Conservation (phyloP, 2,797 vertebrate species). For the Prunella strophiata region DNA sequence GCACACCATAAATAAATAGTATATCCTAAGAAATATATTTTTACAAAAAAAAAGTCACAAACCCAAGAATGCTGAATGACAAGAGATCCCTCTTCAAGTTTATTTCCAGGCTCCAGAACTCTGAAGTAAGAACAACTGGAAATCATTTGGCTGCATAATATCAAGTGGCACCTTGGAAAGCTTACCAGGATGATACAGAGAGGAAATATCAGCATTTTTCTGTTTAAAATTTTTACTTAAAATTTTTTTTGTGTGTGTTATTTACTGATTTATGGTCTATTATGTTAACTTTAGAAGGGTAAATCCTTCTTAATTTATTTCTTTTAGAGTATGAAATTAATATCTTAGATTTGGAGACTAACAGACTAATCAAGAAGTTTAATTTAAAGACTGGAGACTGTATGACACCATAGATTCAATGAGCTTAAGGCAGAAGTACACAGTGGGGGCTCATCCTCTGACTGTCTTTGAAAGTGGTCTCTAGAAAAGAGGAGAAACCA, state of each 20-base stretch:
- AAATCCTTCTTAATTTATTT: background rate
- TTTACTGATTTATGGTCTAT: background rate
- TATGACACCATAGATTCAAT: background rate
- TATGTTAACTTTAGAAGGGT: background rate
- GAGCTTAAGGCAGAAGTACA: background rate
- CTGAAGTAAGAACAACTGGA: background rate
- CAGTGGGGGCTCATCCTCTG: background rate
- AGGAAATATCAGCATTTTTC: background rate
- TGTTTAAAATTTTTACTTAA: background rate
- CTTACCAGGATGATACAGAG: background rate
- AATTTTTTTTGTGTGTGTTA: rapidly evolving
- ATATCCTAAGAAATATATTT: background rate
- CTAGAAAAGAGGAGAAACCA: background rate
- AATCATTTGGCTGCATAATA: background rate
- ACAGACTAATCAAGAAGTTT: background rate
- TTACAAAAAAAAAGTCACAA: background rate
- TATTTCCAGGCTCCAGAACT: background rate
- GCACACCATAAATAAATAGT: background rate
- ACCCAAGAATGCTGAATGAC: background rate
- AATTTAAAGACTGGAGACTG: background rate
- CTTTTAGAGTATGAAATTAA: background rate
- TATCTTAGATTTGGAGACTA: background rate
- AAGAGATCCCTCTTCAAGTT: background rate
- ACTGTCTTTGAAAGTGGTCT: background rate
- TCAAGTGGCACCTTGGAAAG: background rate